Conservation (phyloP, 2,888 invertebrate species). For the Eupithecia vulgata region DNA sequence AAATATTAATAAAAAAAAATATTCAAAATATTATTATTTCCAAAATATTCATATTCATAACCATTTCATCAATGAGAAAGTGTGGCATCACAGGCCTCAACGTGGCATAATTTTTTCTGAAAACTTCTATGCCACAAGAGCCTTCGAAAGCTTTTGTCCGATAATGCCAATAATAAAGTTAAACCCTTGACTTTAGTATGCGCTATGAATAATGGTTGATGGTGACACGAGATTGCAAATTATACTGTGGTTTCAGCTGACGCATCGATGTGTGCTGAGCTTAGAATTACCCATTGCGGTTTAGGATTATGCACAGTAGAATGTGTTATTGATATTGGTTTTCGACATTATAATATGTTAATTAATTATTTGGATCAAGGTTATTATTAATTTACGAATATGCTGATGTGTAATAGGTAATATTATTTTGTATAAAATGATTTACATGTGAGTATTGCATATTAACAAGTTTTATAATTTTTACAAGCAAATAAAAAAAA, state of each 20-base stretch:
- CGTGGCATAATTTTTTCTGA: background rate
- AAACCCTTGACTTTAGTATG: background rate
- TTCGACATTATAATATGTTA: background rate
- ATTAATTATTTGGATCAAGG: background rate
- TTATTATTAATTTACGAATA: too few species aligned
- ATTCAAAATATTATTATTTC: too few species aligned
- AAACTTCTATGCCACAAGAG: background rate
- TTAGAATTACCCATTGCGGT: background rate
- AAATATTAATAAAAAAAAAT: too few species aligned
- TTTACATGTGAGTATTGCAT: background rate
- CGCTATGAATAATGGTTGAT: background rate
- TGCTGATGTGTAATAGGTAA: too few species aligned
- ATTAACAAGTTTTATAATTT: background rate
- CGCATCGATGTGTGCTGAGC: background rate
- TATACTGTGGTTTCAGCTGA: constrained; percentile 3
- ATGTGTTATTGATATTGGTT: background rate
- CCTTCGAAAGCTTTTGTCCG: background rate
- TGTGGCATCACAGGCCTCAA: background rate
- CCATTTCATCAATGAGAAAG: background rate
- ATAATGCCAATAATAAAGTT: background rate
- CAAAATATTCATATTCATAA: background rate
- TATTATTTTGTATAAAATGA: background rate
- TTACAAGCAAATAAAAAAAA: too few species aligned
- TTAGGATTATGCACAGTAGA: background rate
- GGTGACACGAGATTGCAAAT: constrained; percentile 2